Conservation (phyloP, 1,140 invertebrate genomes). For the Tetramorium simillimum region DNA sequence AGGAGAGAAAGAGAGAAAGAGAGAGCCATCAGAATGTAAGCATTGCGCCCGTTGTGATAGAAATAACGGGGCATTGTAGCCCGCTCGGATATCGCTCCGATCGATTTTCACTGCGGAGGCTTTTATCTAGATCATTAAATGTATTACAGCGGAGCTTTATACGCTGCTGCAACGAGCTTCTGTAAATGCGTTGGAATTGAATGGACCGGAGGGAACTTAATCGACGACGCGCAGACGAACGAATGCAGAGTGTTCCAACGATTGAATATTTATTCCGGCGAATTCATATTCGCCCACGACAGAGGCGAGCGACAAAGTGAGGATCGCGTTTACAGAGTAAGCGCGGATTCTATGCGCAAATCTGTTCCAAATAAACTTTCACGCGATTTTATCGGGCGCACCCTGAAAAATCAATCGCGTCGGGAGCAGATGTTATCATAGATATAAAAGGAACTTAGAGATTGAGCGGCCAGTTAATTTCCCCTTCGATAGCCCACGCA, state of each 20-base stretch:
- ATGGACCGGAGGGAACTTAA: constrained; percentile 2
- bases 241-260: not conserved
- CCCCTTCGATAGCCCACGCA: not conserved
- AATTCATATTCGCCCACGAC: not conserved
- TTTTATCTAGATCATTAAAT: constrained; percentile 56
- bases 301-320: not conserved
- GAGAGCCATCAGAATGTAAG: constrained; percentile 2
- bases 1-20: not conserved
- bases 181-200: not conserved
- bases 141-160: constrained; percentile 13
- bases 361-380: constrained; percentile 13
- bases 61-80: constrained; percentile 38
- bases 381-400: not conserved
- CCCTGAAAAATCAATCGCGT: not conserved
- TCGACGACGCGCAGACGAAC: not conserved
- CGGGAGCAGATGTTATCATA: not conserved
- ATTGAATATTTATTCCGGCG: not conserved
- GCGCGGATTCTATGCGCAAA: not conserved
- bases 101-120: constrained; percentile 30
- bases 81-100: not conserved
- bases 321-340: not conserved
- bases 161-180: not conserved
- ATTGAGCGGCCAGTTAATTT: constrained; percentile 36
- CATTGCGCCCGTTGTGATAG: constrained; percentile 7
- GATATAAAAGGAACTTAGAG: constrained; percentile 19